Base-by-base conservation (phyloP, 2,797 vertebrate genomes). In the Falco biarmicus region DNA sequence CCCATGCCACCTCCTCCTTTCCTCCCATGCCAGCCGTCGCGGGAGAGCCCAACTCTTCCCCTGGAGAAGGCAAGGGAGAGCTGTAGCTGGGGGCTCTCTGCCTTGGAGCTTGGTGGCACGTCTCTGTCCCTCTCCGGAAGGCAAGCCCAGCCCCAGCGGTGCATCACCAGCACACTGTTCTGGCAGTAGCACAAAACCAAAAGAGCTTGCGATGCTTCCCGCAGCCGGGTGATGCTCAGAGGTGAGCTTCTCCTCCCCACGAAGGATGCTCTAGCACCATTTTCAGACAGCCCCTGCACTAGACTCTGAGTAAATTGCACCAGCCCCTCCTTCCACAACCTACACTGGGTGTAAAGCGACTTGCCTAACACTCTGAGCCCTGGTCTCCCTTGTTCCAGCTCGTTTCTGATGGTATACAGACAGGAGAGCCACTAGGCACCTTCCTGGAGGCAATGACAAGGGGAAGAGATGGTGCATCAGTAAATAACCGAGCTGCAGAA, bases 321-420 rank as follows among this genome's bases (percentile, higher is more conserved):
- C 61, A 81, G 28, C 50, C 32, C 4, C 37, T 74, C 41, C 57
- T 37, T 32, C 54, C 73, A 20, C 1, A 50, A 71, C 24, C 63
- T 73, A 34, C 34, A 16, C 45, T 34, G 28, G 78, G 21, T 18
- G 22, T 24, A 41, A 88, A 54, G 28, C 32, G 39, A 24, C 32
- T 34, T 31, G 43, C 37, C 19, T 13, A 21, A 39, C 53, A 20
- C 57, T n/a, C 68, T 14, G 54, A 80, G 69, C 68, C 56, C 10
- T 28, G 4, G 3, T 10, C 43, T 26, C 29, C 22, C n/a, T 12
- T 14, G 1, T 14, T 19, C 57, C 54, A 45, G 13, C 12, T n/a
- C 1, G 0, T 31, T 66, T 15, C 57, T 54, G 68, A 11, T n/a
- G n/a, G 14, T 3, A 6, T 0, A 1, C 5, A 31, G 74, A 14